A percentile compares a stretch with the other conserved stretches of the same genome.
phyloP scores from a whole-genome alignment of 2,888 invertebrate genomes.

The Glomeris marginata region DNA sequence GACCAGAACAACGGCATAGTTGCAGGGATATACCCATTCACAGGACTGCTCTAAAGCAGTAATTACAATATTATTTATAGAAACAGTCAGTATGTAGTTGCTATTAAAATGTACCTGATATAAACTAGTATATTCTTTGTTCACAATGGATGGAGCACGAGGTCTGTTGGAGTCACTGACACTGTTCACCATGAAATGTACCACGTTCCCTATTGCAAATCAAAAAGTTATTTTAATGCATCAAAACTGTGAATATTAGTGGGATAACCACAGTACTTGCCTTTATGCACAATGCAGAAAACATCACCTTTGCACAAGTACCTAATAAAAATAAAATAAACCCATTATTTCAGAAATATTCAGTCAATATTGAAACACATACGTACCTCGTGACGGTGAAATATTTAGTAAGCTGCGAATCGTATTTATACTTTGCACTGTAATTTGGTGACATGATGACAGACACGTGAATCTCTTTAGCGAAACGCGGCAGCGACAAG shows the following conservation, averaged over 20 bases:
- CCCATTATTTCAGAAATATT: background rate
- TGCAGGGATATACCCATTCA: constrained; percentile 16
- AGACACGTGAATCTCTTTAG: constrained; percentile 4
- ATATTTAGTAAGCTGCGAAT: constrained; percentile 1
- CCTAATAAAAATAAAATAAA: constrained; percentile 2
- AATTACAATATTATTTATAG: background rate
- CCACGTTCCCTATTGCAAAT: background rate
- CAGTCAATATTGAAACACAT: background rate
- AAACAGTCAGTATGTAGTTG: too few relatives aligned
- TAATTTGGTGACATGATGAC: background rate
- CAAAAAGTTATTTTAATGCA: too few relatives aligned
- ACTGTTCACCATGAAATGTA: constrained; percentile 1
- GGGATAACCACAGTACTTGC: too few relatives aligned
- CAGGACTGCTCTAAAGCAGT: background rate
- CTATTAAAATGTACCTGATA: constrained; percentile 2
- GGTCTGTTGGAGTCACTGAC: background rate
- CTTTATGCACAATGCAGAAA: constrained; percentile 1
- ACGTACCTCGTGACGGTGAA: constrained; percentile 6
- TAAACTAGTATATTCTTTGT: constrained; percentile 2
- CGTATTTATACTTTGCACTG: background rate
- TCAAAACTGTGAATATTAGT: too few relatives aligned
- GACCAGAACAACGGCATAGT: constrained; percentile 16
- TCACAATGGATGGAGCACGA: constrained; percentile 2
- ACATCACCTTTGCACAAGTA: constrained; percentile 9
- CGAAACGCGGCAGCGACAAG: background rate